phyloP scores from a whole-genome alignment of 2,888 invertebrate species.

The Molorchus minor region DNA sequence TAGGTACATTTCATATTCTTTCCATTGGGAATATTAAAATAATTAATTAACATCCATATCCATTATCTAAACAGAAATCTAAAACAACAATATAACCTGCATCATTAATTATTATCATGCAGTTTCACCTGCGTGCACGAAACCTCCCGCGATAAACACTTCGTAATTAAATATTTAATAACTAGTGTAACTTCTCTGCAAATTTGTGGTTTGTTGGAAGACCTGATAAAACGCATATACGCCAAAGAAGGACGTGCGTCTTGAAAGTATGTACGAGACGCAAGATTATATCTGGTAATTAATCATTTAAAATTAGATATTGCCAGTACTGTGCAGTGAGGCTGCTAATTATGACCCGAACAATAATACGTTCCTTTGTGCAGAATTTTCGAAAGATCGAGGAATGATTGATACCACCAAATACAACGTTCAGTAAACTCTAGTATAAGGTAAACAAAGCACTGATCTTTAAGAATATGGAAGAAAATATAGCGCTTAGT shows the following conservation, averaged over 20 bases:
- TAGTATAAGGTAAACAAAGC: no score
- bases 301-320: conserved; percentile 58
- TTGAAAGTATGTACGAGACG: conserved; percentile 26
- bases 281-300: conserved; percentile 46
- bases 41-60: conserved; percentile 44
- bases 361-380: conserved; percentile 52
- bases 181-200: conserved; percentile 29
- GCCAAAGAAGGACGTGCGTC: conserved; percentile 15
- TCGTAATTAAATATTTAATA: conserved; percentile 40
- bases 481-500: no score
- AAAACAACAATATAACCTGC: conserved; percentile 43
- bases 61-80: conserved; percentile 46
- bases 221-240: conserved; percentile 24
- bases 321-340: conserved; percentile 52
- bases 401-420: conserved; percentile 36
- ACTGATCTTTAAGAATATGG: no score
- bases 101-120: conserved; percentile 46
- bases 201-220: conserved; percentile 33
- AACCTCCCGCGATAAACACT: conserved; percentile 37
- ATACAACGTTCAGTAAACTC: conserved; percentile 26
- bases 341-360: conserved; percentile 56
- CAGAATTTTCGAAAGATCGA: conserved; percentile 35
- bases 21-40: conserved; percentile 44
- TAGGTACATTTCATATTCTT: conserved; percentile 15
- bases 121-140: conserved; percentile 44